phyloP scores from a whole-genome alignment of 37 sponge, comb jelly and placozoan genomes.

The Bolinopsis microptera region DNA sequence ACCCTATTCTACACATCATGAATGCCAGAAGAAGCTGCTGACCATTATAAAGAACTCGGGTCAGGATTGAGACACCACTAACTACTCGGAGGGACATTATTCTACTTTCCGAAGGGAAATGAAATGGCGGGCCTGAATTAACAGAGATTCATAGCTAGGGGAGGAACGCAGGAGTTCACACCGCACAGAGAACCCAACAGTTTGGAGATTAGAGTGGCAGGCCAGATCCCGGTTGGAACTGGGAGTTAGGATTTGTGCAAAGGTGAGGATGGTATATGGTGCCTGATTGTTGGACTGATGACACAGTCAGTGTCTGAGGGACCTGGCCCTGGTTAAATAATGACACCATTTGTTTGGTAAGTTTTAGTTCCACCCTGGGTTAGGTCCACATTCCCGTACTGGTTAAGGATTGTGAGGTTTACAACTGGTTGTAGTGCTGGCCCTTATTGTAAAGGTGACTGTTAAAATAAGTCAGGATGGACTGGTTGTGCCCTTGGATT shows the following conservation, averaged over 20 bases:
- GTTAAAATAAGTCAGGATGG: background rate
- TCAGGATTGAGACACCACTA: background rate
- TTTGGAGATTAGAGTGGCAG: background rate
- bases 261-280: background rate
- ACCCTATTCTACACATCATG: background rate
- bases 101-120: background rate
- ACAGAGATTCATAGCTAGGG: background rate
- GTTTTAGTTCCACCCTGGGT: background rate
- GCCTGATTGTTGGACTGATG: background rate
- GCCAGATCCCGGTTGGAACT: background rate
- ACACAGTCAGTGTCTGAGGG: background rate
- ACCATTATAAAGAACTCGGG: background rate
- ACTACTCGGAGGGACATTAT: background rate
- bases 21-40: background rate
- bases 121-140: background rate
- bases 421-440: background rate
- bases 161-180: background rate
- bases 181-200: background rate
- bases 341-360: background rate
- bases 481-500: background rate
- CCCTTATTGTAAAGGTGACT: too few species aligned
- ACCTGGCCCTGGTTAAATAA: background rate
- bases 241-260: background rate
- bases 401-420: background rate
- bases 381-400: background rate